phyloP scores from a whole-genome alignment of 2,888 invertebrate genomes.

The Lasius fuliginosus region DNA sequence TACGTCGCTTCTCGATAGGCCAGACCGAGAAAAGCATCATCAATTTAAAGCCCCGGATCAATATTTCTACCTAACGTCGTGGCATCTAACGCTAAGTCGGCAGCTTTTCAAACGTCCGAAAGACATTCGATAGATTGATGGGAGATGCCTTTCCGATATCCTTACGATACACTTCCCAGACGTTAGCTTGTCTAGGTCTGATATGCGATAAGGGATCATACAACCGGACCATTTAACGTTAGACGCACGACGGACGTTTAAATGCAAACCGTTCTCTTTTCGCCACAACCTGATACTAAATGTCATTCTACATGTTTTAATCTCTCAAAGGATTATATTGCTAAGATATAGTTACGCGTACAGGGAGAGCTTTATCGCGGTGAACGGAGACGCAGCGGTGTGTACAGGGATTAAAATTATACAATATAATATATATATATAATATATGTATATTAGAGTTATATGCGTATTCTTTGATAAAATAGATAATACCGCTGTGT shows the following conservation, averaged over 20 bases:
- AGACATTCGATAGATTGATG: neutral
- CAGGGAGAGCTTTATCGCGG: slow-evolving; percentile 7
- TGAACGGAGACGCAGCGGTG: slow-evolving; percentile 14
- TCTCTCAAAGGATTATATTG: slow-evolving; percentile 15
- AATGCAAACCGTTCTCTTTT: slow-evolving; percentile 40
- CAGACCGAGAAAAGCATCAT: slow-evolving; percentile 73
- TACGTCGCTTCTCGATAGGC: slow-evolving; percentile 74
- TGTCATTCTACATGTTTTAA: slow-evolving; percentile 9
- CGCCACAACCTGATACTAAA: slow-evolving; percentile 63
- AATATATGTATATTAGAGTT: neutral
- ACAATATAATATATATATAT: slow-evolving; percentile 7
- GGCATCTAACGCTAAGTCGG: slow-evolving; percentile 31
- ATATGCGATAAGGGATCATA: slow-evolving; percentile 5
- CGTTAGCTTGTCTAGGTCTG: neutral
- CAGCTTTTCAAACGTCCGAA: neutral
- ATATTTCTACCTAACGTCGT: slow-evolving; percentile 29
- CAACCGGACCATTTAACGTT: slow-evolving; percentile 15
- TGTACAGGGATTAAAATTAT: slow-evolving; percentile 28
- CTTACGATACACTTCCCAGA: neutral
- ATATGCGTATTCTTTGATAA: slow-evolving; percentile 42
- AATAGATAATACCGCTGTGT: slow-evolving; percentile 43
- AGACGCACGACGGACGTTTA: neutral
- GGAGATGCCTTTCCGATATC: neutral
- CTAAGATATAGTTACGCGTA: slow-evolving; percentile 21
- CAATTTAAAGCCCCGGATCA: slow-evolving; percentile 53